Evolutionary conservation across 1,140 invertebrate species (phyloP), one percentile per base, ranked within the genome.

Genomic region (Magallana gigas): DNA sequence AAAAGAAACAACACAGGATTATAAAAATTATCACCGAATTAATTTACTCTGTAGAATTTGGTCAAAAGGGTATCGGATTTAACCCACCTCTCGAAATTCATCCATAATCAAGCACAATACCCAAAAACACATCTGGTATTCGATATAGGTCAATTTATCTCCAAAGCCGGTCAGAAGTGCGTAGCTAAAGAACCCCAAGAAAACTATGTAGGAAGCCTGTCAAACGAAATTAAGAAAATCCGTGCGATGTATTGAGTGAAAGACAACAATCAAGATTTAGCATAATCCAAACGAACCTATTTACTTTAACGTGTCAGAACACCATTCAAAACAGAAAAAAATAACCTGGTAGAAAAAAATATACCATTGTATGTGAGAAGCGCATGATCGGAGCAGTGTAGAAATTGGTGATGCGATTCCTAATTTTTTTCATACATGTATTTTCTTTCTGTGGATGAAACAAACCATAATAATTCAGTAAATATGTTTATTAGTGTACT

Each of bases 111-210:
- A 94, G 56, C 93, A 93, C 23, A 93, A 90, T 7, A 95, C 94
- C 95, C 95, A 95, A n/a, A 93, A 87, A 85, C 94, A 92, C 12
- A 95, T 91, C n/a, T 95, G 62, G n/a, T 93, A 91, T 89, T 95
- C 95, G 16, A 90, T 85, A 4, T 87, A 58, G 18, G 92, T 90
- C 18, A 93, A 91, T 59, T 48, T 85, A 48, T 91, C 91, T 23
- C 90, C 88, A 86, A 95, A 95, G 85, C 94, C 92, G 64, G 94
- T 94, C 8, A 95, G 90, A 58, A 95, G 90, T 16, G 95, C 91
- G 85, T 95, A 95, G 57, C 94, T 94, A 91, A 94, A 95, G 85
- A 95, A 91, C 6, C 93, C 84, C 36, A 95, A 93, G 88, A 95
- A 95, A 14, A 92, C 84, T 29, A 95, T 85, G 90, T 95, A 95